Conservation (phyloP, 30 jellyfish, hydroid and myxozoan genomes). For the Turritopsis dohrnii region DNA sequence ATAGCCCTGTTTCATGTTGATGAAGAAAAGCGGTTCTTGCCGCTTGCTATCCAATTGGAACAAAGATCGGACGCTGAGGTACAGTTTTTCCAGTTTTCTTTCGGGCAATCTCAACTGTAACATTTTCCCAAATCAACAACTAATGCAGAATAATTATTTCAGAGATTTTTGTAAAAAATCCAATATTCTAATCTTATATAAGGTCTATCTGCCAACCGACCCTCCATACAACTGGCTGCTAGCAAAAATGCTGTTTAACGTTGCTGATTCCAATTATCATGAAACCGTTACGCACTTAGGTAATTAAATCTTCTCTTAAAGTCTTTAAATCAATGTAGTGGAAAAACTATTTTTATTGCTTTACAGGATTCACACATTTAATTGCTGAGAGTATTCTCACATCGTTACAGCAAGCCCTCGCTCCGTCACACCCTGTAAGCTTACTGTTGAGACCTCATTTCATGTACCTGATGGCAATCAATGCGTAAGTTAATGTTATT, state of each 20-base stretch:
- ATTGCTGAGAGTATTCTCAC: not conserved
- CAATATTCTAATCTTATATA: too few species aligned
- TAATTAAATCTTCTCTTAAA: too few species aligned
- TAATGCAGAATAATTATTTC: not conserved
- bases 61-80: not conserved
- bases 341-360: too few species aligned
- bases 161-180: not conserved
- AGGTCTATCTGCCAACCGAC: not conserved
- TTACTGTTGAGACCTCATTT: not conserved
- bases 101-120: too few species aligned
- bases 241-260: not conserved
- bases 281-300: not conserved
- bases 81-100: too few species aligned
- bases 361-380: not conserved
- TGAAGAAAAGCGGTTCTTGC: not conserved
- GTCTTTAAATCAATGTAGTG: not conserved
- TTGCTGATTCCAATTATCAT: not conserved
- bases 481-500: not conserved
- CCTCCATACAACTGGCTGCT: not conserved
- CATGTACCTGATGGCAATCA: not conserved
- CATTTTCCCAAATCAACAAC: not conserved
- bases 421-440: not conserved
- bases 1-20: not conserved
- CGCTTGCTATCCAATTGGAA: not conserved
- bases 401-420: not conserved